Conservation (phyloP, 2,888 invertebrate species). For the Lymantria monacha region DNA sequence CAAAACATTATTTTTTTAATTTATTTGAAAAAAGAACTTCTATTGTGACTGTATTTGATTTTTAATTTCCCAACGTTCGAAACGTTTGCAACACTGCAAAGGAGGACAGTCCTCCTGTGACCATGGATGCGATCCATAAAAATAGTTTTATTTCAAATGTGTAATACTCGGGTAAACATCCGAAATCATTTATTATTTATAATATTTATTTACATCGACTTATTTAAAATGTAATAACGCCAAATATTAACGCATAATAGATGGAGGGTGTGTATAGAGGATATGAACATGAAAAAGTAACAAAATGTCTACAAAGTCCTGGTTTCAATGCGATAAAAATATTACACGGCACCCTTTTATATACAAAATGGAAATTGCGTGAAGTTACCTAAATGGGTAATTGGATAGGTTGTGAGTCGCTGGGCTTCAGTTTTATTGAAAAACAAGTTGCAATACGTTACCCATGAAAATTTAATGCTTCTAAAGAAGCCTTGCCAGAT, state of each 20-base stretch:
- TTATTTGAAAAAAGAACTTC: too few relatives aligned
- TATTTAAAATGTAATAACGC: neutral
- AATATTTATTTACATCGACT: neutral
- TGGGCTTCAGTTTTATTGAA: constrained; percentile 59
- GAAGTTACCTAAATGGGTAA: constrained; percentile 25
- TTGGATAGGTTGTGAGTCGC: constrained; percentile 44
- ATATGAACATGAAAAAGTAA: constrained; percentile 23
- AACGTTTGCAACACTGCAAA: too few relatives aligned
- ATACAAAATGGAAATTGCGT: constrained; percentile 15
- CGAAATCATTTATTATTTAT: neutral
- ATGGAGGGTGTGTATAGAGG: neutral
- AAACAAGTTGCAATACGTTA: constrained; percentile 43
- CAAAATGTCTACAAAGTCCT: constrained; percentile 14
- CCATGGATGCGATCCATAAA: too few relatives aligned
- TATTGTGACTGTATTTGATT: too few relatives aligned
- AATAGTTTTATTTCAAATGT: too few relatives aligned
- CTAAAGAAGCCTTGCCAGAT: constrained; percentile 62
- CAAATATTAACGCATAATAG: neutral
- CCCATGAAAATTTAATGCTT: constrained; percentile 57
- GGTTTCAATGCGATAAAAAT: constrained; percentile 22
- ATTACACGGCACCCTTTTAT: constrained; percentile 13
- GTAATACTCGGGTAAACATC: too few relatives aligned
- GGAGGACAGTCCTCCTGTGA: too few relatives aligned
- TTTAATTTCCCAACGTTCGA: too few relatives aligned
- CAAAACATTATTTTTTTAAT: too few relatives aligned